phyloP scores from a whole-genome alignment of 2,113 vertebrate genomes.

The Pygoscelis adeliae region DNA sequence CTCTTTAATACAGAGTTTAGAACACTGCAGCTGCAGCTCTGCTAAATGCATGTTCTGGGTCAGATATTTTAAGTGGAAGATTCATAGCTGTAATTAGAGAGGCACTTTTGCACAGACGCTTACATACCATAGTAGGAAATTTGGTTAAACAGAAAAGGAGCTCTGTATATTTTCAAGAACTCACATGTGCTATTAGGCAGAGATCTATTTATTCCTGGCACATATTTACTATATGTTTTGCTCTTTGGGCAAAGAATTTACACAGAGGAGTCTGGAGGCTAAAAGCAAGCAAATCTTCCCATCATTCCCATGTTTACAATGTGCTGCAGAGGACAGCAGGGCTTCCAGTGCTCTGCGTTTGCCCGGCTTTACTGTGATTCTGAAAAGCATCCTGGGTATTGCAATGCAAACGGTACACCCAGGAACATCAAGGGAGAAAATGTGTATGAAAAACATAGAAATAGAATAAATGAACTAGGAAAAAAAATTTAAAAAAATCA shows the following conservation, averaged over 20 bases:
- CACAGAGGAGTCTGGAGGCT: not conserved
- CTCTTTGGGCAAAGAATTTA: not conserved
- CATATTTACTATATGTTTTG: not conserved
- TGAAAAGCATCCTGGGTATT: not conserved
- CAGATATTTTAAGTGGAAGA: not conserved
- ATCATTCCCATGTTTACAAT: not conserved
- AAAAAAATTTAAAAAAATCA: not conserved
- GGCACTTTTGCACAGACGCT: not conserved
- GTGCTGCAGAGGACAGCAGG: not conserved
- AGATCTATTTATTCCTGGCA: not conserved
- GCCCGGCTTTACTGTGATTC: not conserved
- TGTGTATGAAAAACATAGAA: not conserved
- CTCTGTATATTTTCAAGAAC: not conserved
- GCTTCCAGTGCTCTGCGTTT: not conserved
- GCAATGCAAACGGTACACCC: not conserved
- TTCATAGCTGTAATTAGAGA: conserved; percentile 7
- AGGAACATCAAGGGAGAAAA: not conserved
- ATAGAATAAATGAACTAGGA: not conserved
- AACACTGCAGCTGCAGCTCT: not conserved
- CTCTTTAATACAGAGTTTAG: not conserved
- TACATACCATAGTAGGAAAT: not conserved
- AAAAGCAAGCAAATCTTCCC: not conserved
- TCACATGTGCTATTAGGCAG: not conserved
- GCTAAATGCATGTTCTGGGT: not conserved
- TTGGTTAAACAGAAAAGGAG: not conserved